Conservation (phyloP, 2,113 vertebrate genomes). For the Crocuta crocuta region DNA sequence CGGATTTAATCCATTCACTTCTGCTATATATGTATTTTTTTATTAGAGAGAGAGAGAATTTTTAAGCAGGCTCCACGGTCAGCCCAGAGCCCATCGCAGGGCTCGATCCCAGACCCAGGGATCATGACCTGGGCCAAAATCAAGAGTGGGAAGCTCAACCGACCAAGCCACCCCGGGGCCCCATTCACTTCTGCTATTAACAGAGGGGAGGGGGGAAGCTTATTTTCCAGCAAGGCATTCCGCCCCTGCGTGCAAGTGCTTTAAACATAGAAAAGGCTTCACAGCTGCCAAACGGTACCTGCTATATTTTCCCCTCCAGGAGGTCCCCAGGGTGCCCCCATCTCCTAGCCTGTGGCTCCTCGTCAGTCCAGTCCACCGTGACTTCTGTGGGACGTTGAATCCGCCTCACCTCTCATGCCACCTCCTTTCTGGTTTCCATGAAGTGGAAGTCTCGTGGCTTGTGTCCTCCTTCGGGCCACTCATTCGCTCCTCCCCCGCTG, state of each 20-base stretch:
- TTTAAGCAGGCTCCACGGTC: too few species aligned
- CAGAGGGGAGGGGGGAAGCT: neutral
- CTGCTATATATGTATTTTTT: too few species aligned
- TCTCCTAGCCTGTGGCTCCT: neutral
- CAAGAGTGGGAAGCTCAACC: too few species aligned
- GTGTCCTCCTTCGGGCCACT: neutral
- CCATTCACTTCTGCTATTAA: neutral
- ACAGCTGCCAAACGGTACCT: neutral
- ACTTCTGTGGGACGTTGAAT: neutral
- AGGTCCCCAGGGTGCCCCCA: neutral
- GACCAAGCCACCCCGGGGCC: too few species aligned
- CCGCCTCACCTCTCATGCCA: too few species aligned
- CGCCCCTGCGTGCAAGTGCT: neutral
- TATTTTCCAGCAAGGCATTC: neutral
- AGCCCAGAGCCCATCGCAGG: too few species aligned
- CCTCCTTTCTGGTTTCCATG: neutral
- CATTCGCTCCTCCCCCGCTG: neutral
- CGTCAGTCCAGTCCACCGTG: neutral
- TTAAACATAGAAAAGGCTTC: neutral
- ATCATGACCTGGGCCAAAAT: too few species aligned
- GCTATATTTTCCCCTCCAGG: neutral
- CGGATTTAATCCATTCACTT: neutral
- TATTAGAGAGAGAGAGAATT: too few species aligned
- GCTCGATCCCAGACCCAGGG: too few species aligned
- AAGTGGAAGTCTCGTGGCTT: neutral